Percentiles rank a stretch among this genome's conserved stretches.
phyloP scores from a whole-genome alignment of 2,113 vertebrate genomes.

The Eira barbara region DNA sequence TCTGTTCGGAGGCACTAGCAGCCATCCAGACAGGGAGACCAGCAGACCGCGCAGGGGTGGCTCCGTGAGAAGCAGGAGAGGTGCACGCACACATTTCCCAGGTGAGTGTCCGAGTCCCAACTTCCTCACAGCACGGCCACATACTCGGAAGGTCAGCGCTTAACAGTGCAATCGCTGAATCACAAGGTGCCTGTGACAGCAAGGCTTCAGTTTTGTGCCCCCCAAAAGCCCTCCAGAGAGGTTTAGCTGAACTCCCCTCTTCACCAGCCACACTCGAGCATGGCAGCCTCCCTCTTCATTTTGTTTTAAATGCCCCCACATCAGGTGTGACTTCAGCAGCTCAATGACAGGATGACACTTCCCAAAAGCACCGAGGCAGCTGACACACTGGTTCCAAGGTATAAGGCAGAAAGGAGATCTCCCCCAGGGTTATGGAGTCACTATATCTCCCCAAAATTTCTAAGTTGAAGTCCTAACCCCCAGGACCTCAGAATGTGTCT shows the following conservation, averaged over 20 bases:
- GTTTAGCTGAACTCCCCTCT: not conserved
- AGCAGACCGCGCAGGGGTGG: not conserved
- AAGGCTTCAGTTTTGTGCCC: not conserved
- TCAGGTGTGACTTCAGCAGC: not conserved
- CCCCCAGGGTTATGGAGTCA: not conserved
- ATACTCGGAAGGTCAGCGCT: not conserved
- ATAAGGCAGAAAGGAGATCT: not conserved
- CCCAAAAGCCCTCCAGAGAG: not conserved
- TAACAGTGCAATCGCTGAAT: not conserved
- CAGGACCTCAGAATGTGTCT: not conserved
- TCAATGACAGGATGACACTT: not conserved
- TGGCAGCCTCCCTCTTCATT: not conserved
- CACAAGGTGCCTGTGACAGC: too few relatives aligned
- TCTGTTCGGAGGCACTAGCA: not conserved
- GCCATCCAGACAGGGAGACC: not conserved
- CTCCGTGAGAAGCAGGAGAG: not conserved
- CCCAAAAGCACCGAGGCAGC: not conserved
- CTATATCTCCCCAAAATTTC: not conserved
- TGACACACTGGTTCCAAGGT: not conserved
- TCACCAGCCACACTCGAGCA: not conserved
- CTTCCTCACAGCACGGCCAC: too few relatives aligned
- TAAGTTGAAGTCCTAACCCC: not conserved
- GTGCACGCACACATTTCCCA: not conserved
- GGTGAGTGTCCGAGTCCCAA: not conserved
- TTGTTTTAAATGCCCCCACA: not conserved